A percentile compares a stretch with the other conserved stretches of the same genome.
Conservation (phyloP, 2,797 vertebrate genomes). For the Tympanoctomys barrerae region DNA sequence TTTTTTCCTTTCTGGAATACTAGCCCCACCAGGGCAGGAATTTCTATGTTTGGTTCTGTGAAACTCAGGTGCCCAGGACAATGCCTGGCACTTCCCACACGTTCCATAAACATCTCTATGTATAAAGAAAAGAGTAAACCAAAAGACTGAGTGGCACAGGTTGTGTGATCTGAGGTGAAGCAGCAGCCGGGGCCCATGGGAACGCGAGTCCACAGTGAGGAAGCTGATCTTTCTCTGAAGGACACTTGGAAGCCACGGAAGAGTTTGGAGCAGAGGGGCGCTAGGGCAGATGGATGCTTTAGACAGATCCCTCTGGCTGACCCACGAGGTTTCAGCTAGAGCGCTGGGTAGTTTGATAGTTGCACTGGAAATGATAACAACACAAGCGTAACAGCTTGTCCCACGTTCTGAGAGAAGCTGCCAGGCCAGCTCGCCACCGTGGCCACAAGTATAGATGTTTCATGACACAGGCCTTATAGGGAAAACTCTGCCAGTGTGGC, state of each 20-base stretch:
- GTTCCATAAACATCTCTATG: not conserved
- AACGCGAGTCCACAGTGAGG: not conserved
- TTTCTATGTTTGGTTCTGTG: not conserved
- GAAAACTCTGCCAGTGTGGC: not conserved
- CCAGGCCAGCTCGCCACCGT: accelerated
- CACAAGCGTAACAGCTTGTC: not conserved
- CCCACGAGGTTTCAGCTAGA: not conserved
- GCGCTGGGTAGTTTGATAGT: not conserved
- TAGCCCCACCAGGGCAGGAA: not conserved
- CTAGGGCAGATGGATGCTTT: not conserved
- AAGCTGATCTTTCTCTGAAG: constrained; percentile 6
- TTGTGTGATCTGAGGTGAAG: not conserved
- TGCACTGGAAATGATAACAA: not conserved
- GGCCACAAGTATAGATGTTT: not conserved
- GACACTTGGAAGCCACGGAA: not conserved
- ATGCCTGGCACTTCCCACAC: not conserved
- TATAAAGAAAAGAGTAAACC: not conserved
- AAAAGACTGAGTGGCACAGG: not conserved
- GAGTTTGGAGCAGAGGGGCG: constrained; percentile 1
- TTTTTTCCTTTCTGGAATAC: not conserved
- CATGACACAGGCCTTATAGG: not conserved
- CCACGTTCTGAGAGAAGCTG: accelerated
- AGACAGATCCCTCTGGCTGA: not conserved
- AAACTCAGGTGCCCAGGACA: not conserved
- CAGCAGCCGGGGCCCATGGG: not conserved